Base-by-base conservation (phyloP, 2,888 invertebrate genomes). In the Artemia sp. region DNA sequence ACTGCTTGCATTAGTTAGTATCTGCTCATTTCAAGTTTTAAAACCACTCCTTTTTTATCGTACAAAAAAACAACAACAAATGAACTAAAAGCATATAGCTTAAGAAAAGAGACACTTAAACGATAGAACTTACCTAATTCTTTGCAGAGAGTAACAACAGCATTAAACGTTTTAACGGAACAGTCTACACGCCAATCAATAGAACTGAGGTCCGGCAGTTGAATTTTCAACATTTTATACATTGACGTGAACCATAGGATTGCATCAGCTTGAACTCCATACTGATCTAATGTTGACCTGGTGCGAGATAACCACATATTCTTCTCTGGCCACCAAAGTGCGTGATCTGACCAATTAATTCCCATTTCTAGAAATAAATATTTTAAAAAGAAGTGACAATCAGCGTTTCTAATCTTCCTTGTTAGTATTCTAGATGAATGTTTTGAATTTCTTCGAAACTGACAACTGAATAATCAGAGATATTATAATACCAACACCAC, bases 291-390 rank as follows among this genome's bases (percentile, higher is more conserved):
- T 0, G 98, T 98, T 75, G 92, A 92, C 72, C 95, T 85, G 6
- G 96, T 95, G 73, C 94, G 84, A 24, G 89, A 85, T 70, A 98
- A 83, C 98, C 98, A 98, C 76, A 86, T 84, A 81, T 97, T 95
- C 76, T 88, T 86, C 51, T 86, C 87, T 0, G 97, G 96, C 98
- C 97, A 98, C 95, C 97, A 98, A 1, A 98, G 84, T 0, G 93
- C 95, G 81, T 97, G 96, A 79, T 98, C 97, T 66, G 97, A 97
- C 97, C 97, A 98, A 80, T 98, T 97, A 81, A 92, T 90, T 69
- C 92, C 89, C 79, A 94, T 90, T 78, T 94, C 96, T 90, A 84
- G 14, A 85, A 85, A 24, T 24, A 24, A 3, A 24, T 24, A 2
- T 24, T 24, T 24, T 24, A 24, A 24, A 24, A 73, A n/a, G 75